phyloP scores from a whole-genome alignment of 2,888 invertebrate species.

The Hypomecis punctinalis region DNA sequence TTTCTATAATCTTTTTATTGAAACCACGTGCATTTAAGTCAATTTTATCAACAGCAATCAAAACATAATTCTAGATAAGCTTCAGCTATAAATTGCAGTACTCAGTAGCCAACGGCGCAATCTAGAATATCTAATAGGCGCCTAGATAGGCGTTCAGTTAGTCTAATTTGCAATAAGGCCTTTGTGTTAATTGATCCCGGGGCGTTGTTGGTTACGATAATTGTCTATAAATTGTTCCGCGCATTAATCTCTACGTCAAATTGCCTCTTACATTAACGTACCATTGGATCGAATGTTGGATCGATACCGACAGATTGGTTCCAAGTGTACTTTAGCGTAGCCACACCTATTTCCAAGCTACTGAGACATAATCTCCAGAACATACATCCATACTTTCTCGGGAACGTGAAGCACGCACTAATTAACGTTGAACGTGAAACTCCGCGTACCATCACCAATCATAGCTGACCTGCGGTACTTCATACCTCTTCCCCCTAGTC shows the following conservation, averaged over 20 bases:
- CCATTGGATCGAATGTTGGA: conserved; percentile 57
- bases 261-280: conserved; percentile 67
- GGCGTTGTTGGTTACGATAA: conserved; percentile 76
- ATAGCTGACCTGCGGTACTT: conserved; percentile 64
- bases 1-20: conserved; percentile 1
- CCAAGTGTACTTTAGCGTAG: background rate
- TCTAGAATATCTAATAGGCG: conserved; percentile 69
- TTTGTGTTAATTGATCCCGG: conserved; percentile 81
- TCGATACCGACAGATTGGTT: conserved; percentile 34
- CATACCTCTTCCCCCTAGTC: conserved; percentile 63
- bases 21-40: background rate
- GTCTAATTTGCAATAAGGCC: conserved; percentile 80
- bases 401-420: conserved; percentile 81
- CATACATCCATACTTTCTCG: conserved; percentile 71
- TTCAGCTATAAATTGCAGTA: conserved; percentile 50
- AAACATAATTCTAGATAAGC: conserved; percentile 52
- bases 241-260: conserved; percentile 80
- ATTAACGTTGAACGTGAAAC: conserved; percentile 84
- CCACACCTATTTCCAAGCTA: conserved; percentile 47
- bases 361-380: conserved; percentile 66
- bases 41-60: conserved; percentile 38
- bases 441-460: conserved; percentile 67
- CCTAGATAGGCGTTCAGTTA: conserved; percentile 68
- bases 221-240: conserved; percentile 82
- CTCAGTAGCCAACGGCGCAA: conserved; percentile 56